Conservation (phyloP, 2,888 invertebrate genomes). For the Acanthococcus lagerstroemiae region DNA sequence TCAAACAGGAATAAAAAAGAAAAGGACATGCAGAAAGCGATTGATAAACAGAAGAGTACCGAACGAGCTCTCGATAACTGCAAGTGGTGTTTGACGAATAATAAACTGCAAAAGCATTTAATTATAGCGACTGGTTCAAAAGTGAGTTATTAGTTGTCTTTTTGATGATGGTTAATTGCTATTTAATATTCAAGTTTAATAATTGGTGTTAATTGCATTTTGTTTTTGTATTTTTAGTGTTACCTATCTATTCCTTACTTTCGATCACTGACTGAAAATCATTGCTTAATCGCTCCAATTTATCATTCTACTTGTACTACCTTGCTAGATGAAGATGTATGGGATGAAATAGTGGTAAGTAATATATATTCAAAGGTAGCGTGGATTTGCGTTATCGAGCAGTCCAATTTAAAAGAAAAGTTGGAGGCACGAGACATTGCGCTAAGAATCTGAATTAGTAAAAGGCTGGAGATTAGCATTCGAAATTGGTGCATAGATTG, state of each 20-base stretch:
- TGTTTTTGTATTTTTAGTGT: slow-evolving; percentile 41
- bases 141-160: slow-evolving; percentile 42
- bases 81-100: slow-evolving; percentile 69
- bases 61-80: slow-evolving; percentile 68
- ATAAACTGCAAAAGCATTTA: slow-evolving; percentile 69
- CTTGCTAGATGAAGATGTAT: slow-evolving; percentile 85
- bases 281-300: slow-evolving; percentile 76
- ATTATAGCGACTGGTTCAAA: slow-evolving; percentile 70
- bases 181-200: too few species aligned
- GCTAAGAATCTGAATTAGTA: too few species aligned
- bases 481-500: too few species aligned
- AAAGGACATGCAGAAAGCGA: slow-evolving; percentile 55
- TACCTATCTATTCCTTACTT: slow-evolving; percentile 73
- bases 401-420: too few species aligned
- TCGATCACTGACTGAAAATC: slow-evolving; percentile 70
- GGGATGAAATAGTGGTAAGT: slow-evolving; percentile 70
- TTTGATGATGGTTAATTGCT: neutral
- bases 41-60: slow-evolving; percentile 60
- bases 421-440: too few species aligned
- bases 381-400: too few species aligned
- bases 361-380: too few species aligned
- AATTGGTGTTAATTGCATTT: neutral
- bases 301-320: slow-evolving; percentile 71
- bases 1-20: slow-evolving; percentile 44
- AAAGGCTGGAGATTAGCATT: too few species aligned